phyloP scores from a whole-genome alignment of 2,888 invertebrate genomes.

The Anticlea derivata region DNA sequence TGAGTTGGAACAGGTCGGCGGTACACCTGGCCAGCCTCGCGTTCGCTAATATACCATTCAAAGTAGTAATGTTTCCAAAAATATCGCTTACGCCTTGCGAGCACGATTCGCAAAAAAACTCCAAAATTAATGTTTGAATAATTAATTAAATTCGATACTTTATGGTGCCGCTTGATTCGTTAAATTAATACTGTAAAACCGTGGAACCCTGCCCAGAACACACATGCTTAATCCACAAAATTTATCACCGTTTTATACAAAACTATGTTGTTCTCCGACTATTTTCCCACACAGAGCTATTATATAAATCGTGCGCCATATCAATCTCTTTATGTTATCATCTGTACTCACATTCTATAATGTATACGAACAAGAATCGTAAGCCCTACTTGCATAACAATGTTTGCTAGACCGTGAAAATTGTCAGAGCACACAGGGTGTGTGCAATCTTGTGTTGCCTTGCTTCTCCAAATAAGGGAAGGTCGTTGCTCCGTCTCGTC shows the following conservation, averaged over 20 bases:
- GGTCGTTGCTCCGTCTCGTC: conserved; percentile 67
- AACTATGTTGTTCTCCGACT: background rate
- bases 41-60: conserved; percentile 68
- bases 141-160: conserved; percentile 34
- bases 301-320: conserved; percentile 1
- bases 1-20: conserved; percentile 65
- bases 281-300: conserved; percentile 1
- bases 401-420: conserved; percentile 32
- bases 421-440: conserved; percentile 41
- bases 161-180: conserved; percentile 17
- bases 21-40: conserved; percentile 69
- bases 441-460: conserved; percentile 44
- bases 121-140: conserved; percentile 28
- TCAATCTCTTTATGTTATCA: conserved; percentile 2
- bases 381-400: background rate
- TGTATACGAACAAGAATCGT: background rate
- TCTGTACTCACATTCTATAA: background rate
- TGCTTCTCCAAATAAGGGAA: conserved; percentile 73
- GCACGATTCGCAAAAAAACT: conserved; percentile 25
- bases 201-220: conserved; percentile 8
- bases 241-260: conserved; percentile 1
- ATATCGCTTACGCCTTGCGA: conserved; percentile 51
- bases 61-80: conserved; percentile 59
- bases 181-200: conserved; percentile 13
- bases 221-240: conserved; percentile 5